Evolutionary conservation across 2,888 invertebrate genomes (phyloP), one percentile per base, ranked within the genome.

Genomic region (Sinhomidia bicolor): DNA sequence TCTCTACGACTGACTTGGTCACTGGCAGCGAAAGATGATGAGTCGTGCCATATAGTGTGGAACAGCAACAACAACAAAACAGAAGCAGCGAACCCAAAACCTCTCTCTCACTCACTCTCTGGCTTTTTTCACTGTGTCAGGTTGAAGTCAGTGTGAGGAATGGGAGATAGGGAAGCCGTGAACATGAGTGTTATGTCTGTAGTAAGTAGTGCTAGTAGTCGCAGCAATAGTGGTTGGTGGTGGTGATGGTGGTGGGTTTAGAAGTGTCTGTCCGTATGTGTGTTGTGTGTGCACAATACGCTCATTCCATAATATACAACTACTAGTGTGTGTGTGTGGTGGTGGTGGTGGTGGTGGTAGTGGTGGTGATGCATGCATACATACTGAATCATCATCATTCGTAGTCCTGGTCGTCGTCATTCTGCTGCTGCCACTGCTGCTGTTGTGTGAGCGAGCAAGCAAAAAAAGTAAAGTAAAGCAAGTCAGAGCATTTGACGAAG

Each of bases 141-240:
- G 89, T 84, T 87, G 89, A 89, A 90, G 89, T 90, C 90, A 89
- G 86, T 85, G 89, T 86, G 83, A 83, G 88, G 89, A 89, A 89
- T 88, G 89, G 88, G 88, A 68, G 89, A 83, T 78, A 76, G 78
- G 81, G 90, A 89, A 89, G 90, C 90, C 89, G 87, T 90, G 90
- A 89, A 89, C 86, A 88, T 78, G 90, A 89, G 87, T 90, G 90
- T 88, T 88, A 88, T 89, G 90, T 90, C 81, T 85, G 80, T 85
- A 80, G 89, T 87, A 79, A 84, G 83, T 86, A 86, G 83, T 83
- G 79, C 71, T 62, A 84, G 78, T 83, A 79, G 86, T 87, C 71
- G 89, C 84, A 86, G 87, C 88, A 88, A 84, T 84, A 88, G 84
- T 88, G 86, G 89, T 86, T 71, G 87, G 62, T 82, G 88, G 82